phyloP scores from a whole-genome alignment of 2,888 invertebrate species.

The Cotesia congregata region DNA sequence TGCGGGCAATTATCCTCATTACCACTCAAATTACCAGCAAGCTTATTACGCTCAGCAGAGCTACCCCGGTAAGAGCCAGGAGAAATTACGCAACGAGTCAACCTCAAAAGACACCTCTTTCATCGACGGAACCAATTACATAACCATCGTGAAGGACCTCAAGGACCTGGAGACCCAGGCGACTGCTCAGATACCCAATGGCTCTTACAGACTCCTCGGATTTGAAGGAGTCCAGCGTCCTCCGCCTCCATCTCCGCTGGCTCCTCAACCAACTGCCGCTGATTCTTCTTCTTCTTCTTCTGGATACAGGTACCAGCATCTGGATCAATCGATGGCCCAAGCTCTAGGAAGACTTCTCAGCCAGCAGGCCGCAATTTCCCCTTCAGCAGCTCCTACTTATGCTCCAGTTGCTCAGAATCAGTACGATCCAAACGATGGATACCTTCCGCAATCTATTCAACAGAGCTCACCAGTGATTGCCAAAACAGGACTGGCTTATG shows the following conservation, averaged over 20 bases:
- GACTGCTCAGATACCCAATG: conserved; percentile 49
- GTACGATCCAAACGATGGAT: conserved; percentile 39
- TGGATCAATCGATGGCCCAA: conserved; percentile 63
- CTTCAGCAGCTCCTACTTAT: background rate
- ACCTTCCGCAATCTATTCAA: background rate
- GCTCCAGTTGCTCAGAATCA: conserved; percentile 23
- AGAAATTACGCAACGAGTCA: background rate
- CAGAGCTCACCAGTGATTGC: conserved; percentile 48
- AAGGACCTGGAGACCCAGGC: conserved; percentile 57
- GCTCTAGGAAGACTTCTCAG: conserved; percentile 57
- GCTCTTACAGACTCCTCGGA: conserved; percentile 59
- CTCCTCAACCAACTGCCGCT: conserved; percentile 42
- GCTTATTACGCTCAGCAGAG: conserved; percentile 47
- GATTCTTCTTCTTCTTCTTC: no score
- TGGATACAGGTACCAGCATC: conserved; percentile 55
- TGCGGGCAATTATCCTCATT: conserved; percentile 60
- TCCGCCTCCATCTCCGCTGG: conserved; percentile 50
- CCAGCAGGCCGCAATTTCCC: conserved; percentile 48
- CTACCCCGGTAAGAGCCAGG: conserved; percentile 42
- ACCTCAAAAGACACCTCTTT: conserved; percentile 51
- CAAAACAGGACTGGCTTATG: conserved; percentile 61
- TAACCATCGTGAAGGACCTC: conserved; percentile 58
- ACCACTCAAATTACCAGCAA: conserved; percentile 60
- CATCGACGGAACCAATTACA: conserved; percentile 61
- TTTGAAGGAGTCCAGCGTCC: conserved; percentile 57